phyloP scores from a whole-genome alignment of 1,140 invertebrate species.

The Babylonia areolata region DNA sequence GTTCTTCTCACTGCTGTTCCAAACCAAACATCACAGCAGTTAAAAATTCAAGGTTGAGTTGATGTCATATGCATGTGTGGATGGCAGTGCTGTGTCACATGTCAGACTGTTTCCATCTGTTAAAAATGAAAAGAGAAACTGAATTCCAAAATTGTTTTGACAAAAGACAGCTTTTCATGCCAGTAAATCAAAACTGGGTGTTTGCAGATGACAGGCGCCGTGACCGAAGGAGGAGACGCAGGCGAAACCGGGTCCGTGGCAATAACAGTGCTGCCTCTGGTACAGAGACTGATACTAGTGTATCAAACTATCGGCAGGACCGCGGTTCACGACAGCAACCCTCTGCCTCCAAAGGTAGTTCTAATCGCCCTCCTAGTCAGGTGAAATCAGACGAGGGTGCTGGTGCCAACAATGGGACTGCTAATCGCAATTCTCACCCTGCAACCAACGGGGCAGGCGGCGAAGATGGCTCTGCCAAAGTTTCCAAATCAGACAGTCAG shows the following conservation, averaged over 20 bases:
- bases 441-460: constrained; percentile 38
- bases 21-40: too few relatives aligned
- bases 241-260: constrained; percentile 57
- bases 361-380: constrained; percentile 27
- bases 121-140: too few relatives aligned
- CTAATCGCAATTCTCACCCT: constrained; percentile 34
- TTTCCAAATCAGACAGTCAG: constrained; percentile 40
- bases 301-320: constrained; percentile 63
- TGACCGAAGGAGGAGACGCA: constrained; percentile 57
- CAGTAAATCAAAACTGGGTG: not conserved
- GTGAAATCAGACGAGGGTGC: constrained; percentile 26
- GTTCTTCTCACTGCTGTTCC: too few relatives aligned
- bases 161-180: too few relatives aligned
- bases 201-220: constrained; percentile 60
- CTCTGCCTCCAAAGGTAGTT: constrained; percentile 19
- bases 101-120: too few relatives aligned
- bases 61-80: too few relatives aligned
- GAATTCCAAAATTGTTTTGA: too few relatives aligned
- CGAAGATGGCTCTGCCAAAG: constrained; percentile 43
- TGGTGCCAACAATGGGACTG: constrained; percentile 22
- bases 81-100: too few relatives aligned
- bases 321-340: constrained; percentile 21
- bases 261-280: constrained; percentile 68
- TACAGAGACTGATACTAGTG: constrained; percentile 73
- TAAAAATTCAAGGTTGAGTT: too few relatives aligned